These are phyloP conservation scores for Actinernus sp. DNA, from an alignment of 92 coral and sea anemone species.

Conservation along the genomic window DNA sequence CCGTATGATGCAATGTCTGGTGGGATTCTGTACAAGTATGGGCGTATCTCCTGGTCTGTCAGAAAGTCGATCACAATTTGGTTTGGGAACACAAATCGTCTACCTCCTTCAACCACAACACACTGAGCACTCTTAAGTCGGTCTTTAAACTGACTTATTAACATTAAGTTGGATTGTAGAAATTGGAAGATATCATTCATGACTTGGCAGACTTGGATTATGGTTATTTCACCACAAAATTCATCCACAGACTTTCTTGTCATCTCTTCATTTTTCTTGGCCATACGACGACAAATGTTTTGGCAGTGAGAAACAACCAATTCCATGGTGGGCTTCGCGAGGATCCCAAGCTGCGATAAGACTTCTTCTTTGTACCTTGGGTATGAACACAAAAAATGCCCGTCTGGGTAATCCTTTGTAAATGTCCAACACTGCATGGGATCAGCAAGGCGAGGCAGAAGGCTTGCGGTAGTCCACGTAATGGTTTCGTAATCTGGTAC, in stretches of 20 bases:
- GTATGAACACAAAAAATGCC: neutral
- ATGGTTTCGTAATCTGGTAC: neutral
- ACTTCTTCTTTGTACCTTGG: neutral
- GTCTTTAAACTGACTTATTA: too few species aligned
- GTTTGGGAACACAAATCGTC: constrained; percentile 45
- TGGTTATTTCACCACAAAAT: too few species aligned
- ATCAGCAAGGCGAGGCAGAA: constrained; percentile 50
- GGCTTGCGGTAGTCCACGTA: constrained; percentile 62
- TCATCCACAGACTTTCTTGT: too few species aligned
- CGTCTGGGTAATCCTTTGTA: neutral
- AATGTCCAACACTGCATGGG: neutral
- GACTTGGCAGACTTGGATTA: too few species aligned
- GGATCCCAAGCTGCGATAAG: constrained; percentile 3
- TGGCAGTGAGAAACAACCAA: constrained; percentile 57
- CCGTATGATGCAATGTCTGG: constrained; percentile 17
- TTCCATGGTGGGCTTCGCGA: constrained; percentile 53
- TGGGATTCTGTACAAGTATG: constrained; percentile 74
- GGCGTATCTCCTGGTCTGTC: constrained; percentile 30
- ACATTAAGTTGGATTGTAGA: too few species aligned
- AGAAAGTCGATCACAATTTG: constrained; percentile 59
- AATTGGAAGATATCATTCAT: too few species aligned
- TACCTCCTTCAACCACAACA: constrained; percentile 53
- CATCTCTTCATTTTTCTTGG: too few species aligned
- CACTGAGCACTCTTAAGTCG: constrained; percentile 33
- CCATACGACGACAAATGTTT: constrained; percentile 51